A percentile compares a stretch with the other conserved stretches of the same genome.
phyloP scores from a whole-genome alignment of 2,888 invertebrate species.

The Amphipoea lucens region DNA sequence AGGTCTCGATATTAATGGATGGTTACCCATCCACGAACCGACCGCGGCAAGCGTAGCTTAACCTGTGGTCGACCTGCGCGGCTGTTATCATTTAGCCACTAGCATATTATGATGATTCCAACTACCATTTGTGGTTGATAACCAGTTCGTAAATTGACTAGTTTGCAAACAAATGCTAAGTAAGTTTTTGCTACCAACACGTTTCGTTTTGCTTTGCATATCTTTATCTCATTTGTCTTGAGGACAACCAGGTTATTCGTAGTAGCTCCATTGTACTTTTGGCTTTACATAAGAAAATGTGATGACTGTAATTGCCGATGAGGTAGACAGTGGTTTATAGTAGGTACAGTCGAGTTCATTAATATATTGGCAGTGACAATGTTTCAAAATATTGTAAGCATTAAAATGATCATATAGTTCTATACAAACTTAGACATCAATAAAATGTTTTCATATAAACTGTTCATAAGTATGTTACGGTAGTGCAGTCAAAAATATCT shows the following conservation, averaged over 20 bases:
- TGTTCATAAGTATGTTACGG: too few species aligned
- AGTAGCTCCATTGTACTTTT: neutral
- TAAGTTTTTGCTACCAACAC: conserved; percentile 15
- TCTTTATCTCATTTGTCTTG: conserved; percentile 1
- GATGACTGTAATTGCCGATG: neutral
- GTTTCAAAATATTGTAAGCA: too few species aligned
- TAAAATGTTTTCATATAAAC: too few species aligned
- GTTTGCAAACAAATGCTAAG: conserved; percentile 15
- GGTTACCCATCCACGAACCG: neutral
- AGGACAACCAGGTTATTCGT: conserved; percentile 10
- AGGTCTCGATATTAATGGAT: too few species aligned
- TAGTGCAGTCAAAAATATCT: too few species aligned
- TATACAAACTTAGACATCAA: too few species aligned
- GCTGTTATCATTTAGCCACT: neutral
- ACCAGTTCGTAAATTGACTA: conserved; percentile 21
- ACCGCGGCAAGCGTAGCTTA: neutral
- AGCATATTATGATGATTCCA: neutral
- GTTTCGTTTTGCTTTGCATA: neutral
- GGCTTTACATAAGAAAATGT: neutral
- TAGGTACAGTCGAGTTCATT: too few species aligned
- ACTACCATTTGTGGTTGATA: neutral
- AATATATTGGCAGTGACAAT: too few species aligned
- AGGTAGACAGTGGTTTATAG: too few species aligned
- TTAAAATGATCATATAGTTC: too few species aligned
- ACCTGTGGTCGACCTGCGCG: neutral